Base-by-base conservation (phyloP, 2,113 vertebrate species). In the Muntiacus reevesi region DNA sequence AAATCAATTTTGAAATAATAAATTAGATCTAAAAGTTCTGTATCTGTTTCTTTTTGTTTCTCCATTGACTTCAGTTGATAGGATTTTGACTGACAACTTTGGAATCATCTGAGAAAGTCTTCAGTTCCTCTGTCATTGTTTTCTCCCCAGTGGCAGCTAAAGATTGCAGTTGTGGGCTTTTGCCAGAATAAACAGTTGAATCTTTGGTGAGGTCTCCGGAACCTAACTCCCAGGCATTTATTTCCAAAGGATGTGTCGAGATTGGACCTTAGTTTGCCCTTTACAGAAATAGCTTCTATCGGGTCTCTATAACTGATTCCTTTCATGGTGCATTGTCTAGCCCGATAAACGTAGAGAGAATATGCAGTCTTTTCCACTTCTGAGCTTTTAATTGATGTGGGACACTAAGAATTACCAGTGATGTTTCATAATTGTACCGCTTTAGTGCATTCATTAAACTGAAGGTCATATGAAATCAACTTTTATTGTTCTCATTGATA, bases 281-380 rank as follows among this genome's bases (percentile, higher is more conserved):
- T 96, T 88, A 89, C 50, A 87, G 93, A 98, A 98, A 95, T 95
- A 98, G 97, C 78, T 90, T 52, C 89, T 90, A 64, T 76, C 8
- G 6, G 47, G 43, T 94, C 60, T 11, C 83, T 1, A 2, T 27
- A 27, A 4, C 4, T 0, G 33, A 52, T 13, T 1, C 1, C 84
- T 97, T 83, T 81, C 78, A 2, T 47, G 1, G 3, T n/a, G 19
- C 40, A 10, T 36, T 59, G n/a, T 43, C 0, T 89, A 36, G 71
- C 96, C 95, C 19, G 43, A 25, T 94, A 74, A 54, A n/a, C 3
- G 3, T 21, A 21, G 27, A 0, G 3, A 92, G 71, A 47, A 30
- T 6, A 33, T 47, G 28, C 36, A 71, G 28, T 71, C 33, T 25
- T 21, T 3, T 27, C 83, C 14, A 86, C 81, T 78, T 96, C 50